Base-by-base conservation (phyloP, 1,140 invertebrate genomes). In the Vanessa atalanta region DNA sequence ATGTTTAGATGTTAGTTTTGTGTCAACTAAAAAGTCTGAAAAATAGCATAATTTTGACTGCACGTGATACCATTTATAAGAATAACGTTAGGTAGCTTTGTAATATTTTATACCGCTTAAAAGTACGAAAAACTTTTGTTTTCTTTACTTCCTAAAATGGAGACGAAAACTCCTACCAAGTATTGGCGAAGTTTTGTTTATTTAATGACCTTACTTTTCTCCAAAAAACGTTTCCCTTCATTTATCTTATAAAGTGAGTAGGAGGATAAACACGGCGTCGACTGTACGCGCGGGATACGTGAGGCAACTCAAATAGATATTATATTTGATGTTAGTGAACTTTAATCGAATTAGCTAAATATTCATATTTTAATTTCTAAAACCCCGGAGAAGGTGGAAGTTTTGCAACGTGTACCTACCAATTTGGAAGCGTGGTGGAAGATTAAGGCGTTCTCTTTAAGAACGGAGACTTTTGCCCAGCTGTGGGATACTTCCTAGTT, bases 121-220 rank as follows among this genome's bases (percentile, higher is more conserved):
- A 53, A 37, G 26, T 31, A 55, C 16, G 7, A 1, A 31, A 70
- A 70, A 70, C 57, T 70, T 70, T 70, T 70, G 57, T 70, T 63
- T 70, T 70, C 57, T 23, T 6, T 65, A 64, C 31, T 65, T 71
- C 48, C 53, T 53, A 65, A 71, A 20, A 71, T 55, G 60, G 65
- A 47, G 47, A 65, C 48, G 47, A 63, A 65, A 71, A 64, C 57
- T 71, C 63, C 53, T 71, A 14, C 47, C 63, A 71, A 71, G 61
- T 71, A 64, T 53, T 61, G 60, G 31, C 12, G 48, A 71, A 71
- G 70, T 50, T 48, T 47, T 71, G 61, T 71, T 71, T 71, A 65
- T 71, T 71, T 71, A 71, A 71, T 71, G 70, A 71, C 70, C 70
- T 65, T 48, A 61, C 70, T 71, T 71, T 71, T 43, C 69, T 43